phyloP scores from a whole-genome alignment of 2,113 vertebrate species.

The Laticauda laticaudata region DNA sequence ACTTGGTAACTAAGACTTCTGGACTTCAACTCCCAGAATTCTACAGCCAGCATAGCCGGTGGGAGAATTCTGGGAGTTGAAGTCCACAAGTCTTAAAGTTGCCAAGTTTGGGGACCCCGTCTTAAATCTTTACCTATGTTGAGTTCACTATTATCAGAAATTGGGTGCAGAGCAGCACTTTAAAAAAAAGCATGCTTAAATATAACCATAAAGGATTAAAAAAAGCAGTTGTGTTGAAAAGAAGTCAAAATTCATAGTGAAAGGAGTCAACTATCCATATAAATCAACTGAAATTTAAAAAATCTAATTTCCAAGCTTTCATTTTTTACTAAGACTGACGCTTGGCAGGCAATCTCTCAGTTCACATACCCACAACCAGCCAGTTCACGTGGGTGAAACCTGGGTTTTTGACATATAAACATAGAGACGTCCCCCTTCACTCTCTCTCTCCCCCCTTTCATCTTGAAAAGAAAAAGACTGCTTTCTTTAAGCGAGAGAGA shows the following conservation, averaged over 20 bases:
- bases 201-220: neutral
- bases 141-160: neutral
- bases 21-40: too few relatives aligned
- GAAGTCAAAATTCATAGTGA: neutral
- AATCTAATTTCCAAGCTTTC: neutral
- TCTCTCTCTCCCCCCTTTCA: rapidly evolving
- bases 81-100: too few relatives aligned
- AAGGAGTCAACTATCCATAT: neutral
- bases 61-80: too few relatives aligned
- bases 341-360: neutral
- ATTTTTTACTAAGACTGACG: neutral
- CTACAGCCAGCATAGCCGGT: too few relatives aligned
- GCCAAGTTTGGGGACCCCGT: too few relatives aligned
- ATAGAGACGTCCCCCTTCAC: neutral
- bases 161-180: neutral
- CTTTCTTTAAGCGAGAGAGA: neutral
- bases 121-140: neutral
- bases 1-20: too few relatives aligned
- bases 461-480: neutral
- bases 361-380: neutral
- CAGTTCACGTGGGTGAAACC: neutral
- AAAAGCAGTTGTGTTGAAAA: neutral
- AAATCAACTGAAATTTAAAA: neutral
- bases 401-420: neutral
- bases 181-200: neutral